A percentile compares a stretch with the other conserved stretches of the same genome.
phyloP scores from a whole-genome alignment of 2,797 vertebrate genomes.

The Falco cherrug region DNA sequence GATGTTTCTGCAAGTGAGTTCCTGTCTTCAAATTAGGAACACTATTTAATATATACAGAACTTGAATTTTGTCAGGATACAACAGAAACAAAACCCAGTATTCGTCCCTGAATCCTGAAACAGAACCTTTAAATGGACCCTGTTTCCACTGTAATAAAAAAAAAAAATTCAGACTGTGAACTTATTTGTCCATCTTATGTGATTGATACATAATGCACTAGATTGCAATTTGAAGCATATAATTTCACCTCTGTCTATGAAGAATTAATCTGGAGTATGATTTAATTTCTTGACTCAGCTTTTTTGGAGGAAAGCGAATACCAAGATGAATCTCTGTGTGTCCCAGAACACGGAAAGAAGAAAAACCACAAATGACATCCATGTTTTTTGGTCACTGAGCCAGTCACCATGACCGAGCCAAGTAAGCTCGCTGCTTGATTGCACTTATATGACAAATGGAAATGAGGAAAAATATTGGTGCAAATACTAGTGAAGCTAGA shows the following conservation, averaged over 20 bases:
- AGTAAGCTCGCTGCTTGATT: background rate
- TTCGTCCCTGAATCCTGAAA: background rate
- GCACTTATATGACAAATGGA: background rate
- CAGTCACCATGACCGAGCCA: no score
- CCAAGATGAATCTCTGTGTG: background rate
- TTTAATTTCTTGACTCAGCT: background rate
- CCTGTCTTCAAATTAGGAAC: background rate
- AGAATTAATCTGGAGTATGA: background rate
- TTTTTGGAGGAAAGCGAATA: background rate
- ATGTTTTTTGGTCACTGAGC: background rate
- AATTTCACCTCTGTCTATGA: background rate
- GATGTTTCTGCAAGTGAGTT: background rate
- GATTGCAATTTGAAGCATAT: background rate
- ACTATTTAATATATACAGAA: background rate
- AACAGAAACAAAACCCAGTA: rapidly evolving
- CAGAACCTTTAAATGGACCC: background rate
- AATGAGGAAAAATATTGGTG: background rate
- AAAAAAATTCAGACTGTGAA: background rate
- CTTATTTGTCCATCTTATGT: background rate
- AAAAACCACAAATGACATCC: background rate
- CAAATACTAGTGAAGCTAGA: background rate
- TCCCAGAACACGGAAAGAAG: background rate
- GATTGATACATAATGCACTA: background rate
- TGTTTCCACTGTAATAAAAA: background rate
- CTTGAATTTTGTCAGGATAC: background rate